These are phyloP conservation scores for Theretra japonica DNA, from an alignment of 2,888 invertebrate species.

Conservation along the genomic window DNA sequence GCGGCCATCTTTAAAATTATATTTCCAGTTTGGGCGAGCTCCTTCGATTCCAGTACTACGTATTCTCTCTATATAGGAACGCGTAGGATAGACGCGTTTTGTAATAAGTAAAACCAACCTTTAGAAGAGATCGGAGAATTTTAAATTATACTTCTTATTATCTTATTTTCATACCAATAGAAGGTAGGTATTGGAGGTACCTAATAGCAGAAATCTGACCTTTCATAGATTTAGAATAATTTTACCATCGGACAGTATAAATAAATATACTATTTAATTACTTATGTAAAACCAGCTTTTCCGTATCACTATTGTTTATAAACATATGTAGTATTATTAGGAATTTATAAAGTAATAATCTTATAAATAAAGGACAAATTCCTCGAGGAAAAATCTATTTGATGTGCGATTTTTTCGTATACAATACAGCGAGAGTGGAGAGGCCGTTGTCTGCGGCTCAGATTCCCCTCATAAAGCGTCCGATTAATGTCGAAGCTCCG, in stretches of 20 bases:
- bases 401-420: constrained; percentile 43
- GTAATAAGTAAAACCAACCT: constrained; percentile 7
- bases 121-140: background rate
- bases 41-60: constrained; percentile 70
- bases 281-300: background rate
- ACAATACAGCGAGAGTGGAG: constrained; percentile 36
- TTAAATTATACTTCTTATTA: background rate
- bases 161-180: background rate
- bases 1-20: constrained; percentile 84
- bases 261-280: background rate
- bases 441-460: constrained; percentile 65
- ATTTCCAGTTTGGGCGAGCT: constrained; percentile 81
- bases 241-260: background rate
- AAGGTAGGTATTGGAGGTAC: background rate
- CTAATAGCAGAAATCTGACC: background rate
- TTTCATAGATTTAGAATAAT: background rate
- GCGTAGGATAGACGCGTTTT: constrained; percentile 54
- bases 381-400: constrained; percentile 26
- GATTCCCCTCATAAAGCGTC: constrained; percentile 77
- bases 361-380: background rate
- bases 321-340: too few relatives aligned
- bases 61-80: constrained; percentile 60
- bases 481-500: constrained; percentile 74
- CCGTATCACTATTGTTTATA: background rate
- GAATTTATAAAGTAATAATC: background rate